Evolutionary conservation across 2,113 vertebrate genomes (phyloP).

Genomic region (Hippoglossus stenolepis): DNA sequence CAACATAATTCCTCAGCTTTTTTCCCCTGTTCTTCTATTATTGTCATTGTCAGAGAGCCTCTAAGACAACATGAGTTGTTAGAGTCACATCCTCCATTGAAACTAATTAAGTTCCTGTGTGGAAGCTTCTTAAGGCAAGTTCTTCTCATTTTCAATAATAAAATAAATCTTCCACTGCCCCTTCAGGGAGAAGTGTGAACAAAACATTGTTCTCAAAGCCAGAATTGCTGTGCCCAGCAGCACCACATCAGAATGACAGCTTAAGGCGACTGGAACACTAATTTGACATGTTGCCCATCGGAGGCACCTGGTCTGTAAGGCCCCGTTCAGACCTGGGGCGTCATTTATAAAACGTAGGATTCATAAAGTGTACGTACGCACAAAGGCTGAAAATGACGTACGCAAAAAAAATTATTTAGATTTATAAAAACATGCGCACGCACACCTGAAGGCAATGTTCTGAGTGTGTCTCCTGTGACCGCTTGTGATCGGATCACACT

Average conservation of each 20-base stretch:
- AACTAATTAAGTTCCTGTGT: constrained; percentile 48
- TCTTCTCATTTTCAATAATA: constrained; percentile 11
- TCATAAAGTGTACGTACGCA: no score
- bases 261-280: constrained; percentile 15
- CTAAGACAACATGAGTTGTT: constrained; percentile 11
- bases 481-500: no score
- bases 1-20: constrained; percentile 23
- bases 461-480: no score
- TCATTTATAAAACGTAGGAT: no score
- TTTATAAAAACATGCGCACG: no score
- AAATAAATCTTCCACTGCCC: constrained; percentile 25
- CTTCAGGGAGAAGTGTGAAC: constrained; percentile 33
- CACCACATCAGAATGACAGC: constrained; percentile 15
- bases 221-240: constrained; percentile 11
- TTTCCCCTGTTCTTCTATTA: constrained; percentile 3
- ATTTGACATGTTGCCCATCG: constrained; percentile 15
- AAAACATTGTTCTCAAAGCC: constrained; percentile 16
- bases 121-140: constrained; percentile 33
- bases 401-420: no score
- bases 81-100: constrained; percentile 27
- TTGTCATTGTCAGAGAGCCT: constrained; percentile 20
- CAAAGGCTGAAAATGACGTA: no score
- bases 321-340: no score
- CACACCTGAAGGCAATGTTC: no score
- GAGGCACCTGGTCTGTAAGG: neutral